A percentile compares a stretch with the other conserved stretches of the same genome.
Conservation (phyloP, 2,797 vertebrate genomes). For the Poliocrania exsul region DNA sequence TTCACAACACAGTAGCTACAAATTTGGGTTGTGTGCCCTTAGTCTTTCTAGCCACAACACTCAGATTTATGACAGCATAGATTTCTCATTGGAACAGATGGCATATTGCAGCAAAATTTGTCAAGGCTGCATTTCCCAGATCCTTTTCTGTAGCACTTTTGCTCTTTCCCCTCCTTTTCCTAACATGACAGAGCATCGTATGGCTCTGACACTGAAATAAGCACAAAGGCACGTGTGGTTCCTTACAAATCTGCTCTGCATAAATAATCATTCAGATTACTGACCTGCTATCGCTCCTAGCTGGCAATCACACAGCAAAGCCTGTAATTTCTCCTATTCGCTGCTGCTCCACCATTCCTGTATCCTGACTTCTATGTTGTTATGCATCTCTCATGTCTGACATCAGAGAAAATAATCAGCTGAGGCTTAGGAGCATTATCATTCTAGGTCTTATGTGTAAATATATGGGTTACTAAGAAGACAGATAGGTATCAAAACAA, state of each 20-base stretch:
- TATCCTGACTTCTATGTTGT: constrained; percentile 1
- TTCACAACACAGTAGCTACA: neutral
- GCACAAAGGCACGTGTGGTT: neutral
- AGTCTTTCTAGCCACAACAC: constrained; percentile 36
- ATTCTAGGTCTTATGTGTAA: neutral
- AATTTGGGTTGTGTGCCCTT: neutral
- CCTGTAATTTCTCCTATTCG: neutral
- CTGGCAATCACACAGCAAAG: constrained; percentile 13
- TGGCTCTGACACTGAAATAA: constrained; percentile 22
- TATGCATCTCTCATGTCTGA: neutral
- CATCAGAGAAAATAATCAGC: constrained; percentile 32
- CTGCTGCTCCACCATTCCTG: neutral
- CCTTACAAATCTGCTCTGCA: constrained; percentile 24
- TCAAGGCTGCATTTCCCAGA: constrained; percentile 14
- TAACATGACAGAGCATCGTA: neutral
- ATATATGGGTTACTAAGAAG: constrained; percentile 9
- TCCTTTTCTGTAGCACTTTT: neutral
- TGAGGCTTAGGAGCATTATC: constrained; percentile 8
- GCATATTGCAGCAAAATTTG: constrained; percentile 21
- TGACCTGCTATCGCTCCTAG: neutral
- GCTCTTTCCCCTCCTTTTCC: neutral
- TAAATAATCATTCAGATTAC: constrained; percentile 11
- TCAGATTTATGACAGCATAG: constrained; percentile 5
- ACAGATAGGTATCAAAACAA: constrained; percentile 5
- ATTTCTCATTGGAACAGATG: constrained; percentile 42